phyloP scores from a whole-genome alignment of 2,113 vertebrate genomes.

The Bettongia penicillata region DNA sequence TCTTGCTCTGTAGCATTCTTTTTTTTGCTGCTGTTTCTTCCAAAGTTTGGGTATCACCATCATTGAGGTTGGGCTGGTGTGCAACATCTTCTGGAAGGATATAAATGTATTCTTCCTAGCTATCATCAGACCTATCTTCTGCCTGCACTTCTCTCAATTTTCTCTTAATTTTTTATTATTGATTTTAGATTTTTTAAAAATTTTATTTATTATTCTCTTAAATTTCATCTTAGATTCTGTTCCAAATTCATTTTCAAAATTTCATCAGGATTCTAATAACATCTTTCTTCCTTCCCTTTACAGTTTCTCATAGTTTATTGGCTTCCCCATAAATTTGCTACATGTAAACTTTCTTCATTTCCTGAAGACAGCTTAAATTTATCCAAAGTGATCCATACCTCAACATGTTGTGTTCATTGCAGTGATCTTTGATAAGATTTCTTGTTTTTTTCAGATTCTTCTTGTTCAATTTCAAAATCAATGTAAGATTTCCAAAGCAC shows the following conservation, averaged over 20 bases:
- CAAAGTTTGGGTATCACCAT: constrained; percentile 98
- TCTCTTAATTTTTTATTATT: constrained; percentile 80
- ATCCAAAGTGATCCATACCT: constrained; percentile 98
- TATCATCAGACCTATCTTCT: constrained; percentile 96
- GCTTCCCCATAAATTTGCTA: constrained; percentile 95
- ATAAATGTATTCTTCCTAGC: constrained; percentile 99
- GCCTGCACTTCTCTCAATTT: constrained; percentile 96
- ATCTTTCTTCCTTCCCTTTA: constrained; percentile 76
- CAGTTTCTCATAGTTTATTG: constrained; percentile 94
- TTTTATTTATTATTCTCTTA: too few relatives aligned
- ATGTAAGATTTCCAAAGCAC: constrained; percentile 99
- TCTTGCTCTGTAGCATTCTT: constrained; percentile 80
- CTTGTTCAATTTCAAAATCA: constrained; percentile 98
- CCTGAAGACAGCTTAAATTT: constrained; percentile 95
- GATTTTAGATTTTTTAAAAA: too few relatives aligned
- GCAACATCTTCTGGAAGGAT: constrained; percentile 98
- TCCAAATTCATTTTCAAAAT: constrained; percentile 88
- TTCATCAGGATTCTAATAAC: constrained; percentile 67
- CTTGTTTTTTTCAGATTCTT: constrained; percentile 96
- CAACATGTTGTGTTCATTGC: constrained; percentile 96
- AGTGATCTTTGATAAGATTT: constrained; percentile 93
- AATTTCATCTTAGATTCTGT: constrained; percentile 59
- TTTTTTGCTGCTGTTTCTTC: constrained; percentile 93
- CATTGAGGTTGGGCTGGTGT: constrained; percentile 98
- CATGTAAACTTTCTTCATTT: constrained; percentile 83